Conservation (phyloP, 2,888 invertebrate species). For the Drosophila helvetica region DNA sequence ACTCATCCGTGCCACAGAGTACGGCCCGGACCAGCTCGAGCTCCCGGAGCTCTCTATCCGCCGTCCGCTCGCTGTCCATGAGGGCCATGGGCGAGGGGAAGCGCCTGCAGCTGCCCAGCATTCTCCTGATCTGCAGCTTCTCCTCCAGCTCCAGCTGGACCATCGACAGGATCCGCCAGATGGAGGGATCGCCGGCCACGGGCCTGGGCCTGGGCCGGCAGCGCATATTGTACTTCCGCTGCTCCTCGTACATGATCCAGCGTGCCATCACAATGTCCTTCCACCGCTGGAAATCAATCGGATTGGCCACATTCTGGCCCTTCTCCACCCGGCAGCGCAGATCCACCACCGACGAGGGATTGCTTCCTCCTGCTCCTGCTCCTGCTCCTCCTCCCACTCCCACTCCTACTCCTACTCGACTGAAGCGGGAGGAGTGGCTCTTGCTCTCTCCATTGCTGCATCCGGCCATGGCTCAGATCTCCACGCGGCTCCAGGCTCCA, state of each 20-base stretch:
- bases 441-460: not conserved
- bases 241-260: slow-evolving; percentile 56
- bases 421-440: not conserved
- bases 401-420: too few species aligned
- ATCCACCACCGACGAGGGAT: slow-evolving; percentile 33
- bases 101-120: slow-evolving; percentile 37
- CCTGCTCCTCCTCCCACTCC: too few species aligned
- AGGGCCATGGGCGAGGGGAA: slow-evolving; percentile 64
- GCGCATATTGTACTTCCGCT: slow-evolving; percentile 43
- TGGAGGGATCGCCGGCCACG: slow-evolving; percentile 28
- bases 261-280: slow-evolving; percentile 53
- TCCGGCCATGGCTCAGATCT: not conserved
- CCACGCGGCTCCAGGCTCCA: not conserved
- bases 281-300: slow-evolving; percentile 50
- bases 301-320: slow-evolving; percentile 12
- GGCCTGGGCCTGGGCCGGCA: not conserved
- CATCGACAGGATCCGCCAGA: slow-evolving; percentile 71
- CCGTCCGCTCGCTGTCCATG: slow-evolving; percentile 18
- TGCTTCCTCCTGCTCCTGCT: too few species aligned
- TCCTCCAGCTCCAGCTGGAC: slow-evolving; percentile 75
- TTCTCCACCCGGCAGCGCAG: slow-evolving; percentile 24
- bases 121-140: slow-evolving; percentile 35
- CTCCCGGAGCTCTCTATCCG: not conserved
- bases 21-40: slow-evolving; percentile 27
- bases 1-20: slow-evolving; percentile 22